A percentile compares a stretch with the other conserved stretches of the same genome.
Conservation (phyloP, 2,113 vertebrate genomes). For the Triplophysa siluroides region DNA sequence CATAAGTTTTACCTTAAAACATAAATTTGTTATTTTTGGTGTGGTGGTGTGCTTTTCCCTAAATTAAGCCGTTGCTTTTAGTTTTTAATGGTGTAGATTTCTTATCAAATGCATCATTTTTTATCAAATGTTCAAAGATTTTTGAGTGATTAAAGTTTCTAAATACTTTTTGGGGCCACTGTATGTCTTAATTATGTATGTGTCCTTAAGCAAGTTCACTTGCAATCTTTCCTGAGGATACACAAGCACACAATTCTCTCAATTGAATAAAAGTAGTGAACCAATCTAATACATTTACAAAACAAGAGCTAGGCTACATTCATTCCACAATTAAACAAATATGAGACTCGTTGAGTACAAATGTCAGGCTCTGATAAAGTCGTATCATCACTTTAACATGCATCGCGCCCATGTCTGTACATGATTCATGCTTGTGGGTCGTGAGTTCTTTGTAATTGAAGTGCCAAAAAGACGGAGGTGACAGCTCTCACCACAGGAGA, state of each 20-base stretch:
- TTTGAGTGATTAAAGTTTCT: slow-evolving; percentile 2
- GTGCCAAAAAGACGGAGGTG: slow-evolving; percentile 28
- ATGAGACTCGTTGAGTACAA: neutral
- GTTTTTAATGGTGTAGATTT: too few species aligned
- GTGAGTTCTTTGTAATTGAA: slow-evolving; percentile 47
- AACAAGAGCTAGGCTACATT: slow-evolving; percentile 15
- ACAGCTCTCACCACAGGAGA: slow-evolving; percentile 9
- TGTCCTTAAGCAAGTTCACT: slow-evolving; percentile 20
- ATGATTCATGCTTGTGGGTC: slow-evolving; percentile 36
- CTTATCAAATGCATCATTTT: neutral
- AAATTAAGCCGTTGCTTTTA: too few species aligned
- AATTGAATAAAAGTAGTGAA: slow-evolving; percentile 20
- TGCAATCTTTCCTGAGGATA: slow-evolving; percentile 21
- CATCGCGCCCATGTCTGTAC: slow-evolving; percentile 31
- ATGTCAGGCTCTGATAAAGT: slow-evolving; percentile 41
- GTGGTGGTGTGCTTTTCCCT: too few species aligned
- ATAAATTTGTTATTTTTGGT: too few species aligned
- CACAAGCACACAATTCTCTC: slow-evolving; percentile 19
- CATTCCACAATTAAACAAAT: slow-evolving; percentile 29
- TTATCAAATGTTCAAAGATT: neutral
- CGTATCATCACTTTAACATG: slow-evolving; percentile 38
- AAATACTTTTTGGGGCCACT: slow-evolving; percentile 8
- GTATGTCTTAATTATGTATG: slow-evolving; percentile 21
- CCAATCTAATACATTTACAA: slow-evolving; percentile 21
- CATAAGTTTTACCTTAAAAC: too few species aligned